These are phyloP conservation scores for Campopleginae sp. DNA, from an alignment of 2,888 invertebrate genomes.

Conservation along the genomic window DNA sequence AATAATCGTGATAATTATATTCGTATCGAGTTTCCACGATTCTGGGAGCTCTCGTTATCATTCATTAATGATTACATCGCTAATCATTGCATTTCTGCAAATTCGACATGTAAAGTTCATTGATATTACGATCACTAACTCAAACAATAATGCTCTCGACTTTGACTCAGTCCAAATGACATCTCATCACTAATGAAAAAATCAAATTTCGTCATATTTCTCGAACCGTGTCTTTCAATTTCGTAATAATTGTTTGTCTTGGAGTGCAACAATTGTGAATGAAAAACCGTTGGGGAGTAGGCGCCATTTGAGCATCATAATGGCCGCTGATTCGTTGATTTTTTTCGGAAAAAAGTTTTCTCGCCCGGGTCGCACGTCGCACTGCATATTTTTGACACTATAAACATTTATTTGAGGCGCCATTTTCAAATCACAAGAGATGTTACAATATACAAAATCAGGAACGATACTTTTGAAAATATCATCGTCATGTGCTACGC, in stretches of 20 bases:
- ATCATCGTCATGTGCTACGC: no score
- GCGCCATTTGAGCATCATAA: no score
- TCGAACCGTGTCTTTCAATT: not conserved
- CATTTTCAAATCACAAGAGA: no score
- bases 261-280: not conserved
- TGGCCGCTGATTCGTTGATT: no score
- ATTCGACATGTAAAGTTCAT: not conserved
- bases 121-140: not conserved
- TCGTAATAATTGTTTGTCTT: not conserved
- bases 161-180: not conserved
- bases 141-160: not conserved
- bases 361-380: no score
- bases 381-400: no score
- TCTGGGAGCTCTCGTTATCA: not conserved
- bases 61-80: not conserved
- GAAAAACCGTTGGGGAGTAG: not conserved
- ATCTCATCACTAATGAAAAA: not conserved
- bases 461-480: no score
- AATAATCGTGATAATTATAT: slow-evolving; percentile 12
- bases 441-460: no score
- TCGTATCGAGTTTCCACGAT: not conserved
- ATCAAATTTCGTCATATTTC: not conserved
- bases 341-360: no score
- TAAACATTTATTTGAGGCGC: no score
- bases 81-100: not conserved